Evolutionary conservation across 2,888 invertebrate species (phyloP), one percentile per base, ranked within the genome.

Genomic region (Drosophila trichaetosa): DNA sequence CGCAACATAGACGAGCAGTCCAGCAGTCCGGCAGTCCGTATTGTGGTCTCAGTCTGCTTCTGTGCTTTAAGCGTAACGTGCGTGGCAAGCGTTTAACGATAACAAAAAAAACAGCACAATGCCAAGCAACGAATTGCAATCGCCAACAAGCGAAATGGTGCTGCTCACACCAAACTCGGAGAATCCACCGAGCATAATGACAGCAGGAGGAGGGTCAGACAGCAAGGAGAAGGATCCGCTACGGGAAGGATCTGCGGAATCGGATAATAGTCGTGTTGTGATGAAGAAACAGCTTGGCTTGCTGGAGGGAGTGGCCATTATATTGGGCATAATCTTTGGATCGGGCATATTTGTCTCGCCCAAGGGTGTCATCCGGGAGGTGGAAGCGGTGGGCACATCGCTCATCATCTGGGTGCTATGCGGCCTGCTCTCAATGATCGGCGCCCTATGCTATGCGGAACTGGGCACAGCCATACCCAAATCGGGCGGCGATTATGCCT

Each of bases 401-500:
- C 93, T 99, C 27, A 93, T 97, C 3, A 95, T 99, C 59, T 99
- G 99, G 99, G 94, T 96, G 0, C 93, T 96, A 2, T 98, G 98
- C 92, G 99, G 99, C 3, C 89, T 97, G 6, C 94, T 99, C 42
- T 98, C 98, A 0, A 97, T 98, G 94, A 95, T 99, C 38, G 99
- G 99, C 11, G 99, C 99, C 1, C 93, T 99, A 49, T 99, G 99
- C 86, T 99, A 99, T 92, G 99, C 99, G 13, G 99, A 99, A 94
- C 94, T 99, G 73, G 99, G 96, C 89, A 93, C 93, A 5, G 90
- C 91, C 21, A 96, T 99, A 90, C 97, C 98, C 5, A 97, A 98
- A 91, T 98, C 98, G 69, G 99, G 99, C 29, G 99, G 99, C 2
- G 99, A 99, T 94, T 99, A 99, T 93, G 98, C 98, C 40, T 99